These are phyloP conservation scores for Columba guinea DNA, from an alignment of 2,797 vertebrate genomes.

Conservation along the genomic window DNA sequence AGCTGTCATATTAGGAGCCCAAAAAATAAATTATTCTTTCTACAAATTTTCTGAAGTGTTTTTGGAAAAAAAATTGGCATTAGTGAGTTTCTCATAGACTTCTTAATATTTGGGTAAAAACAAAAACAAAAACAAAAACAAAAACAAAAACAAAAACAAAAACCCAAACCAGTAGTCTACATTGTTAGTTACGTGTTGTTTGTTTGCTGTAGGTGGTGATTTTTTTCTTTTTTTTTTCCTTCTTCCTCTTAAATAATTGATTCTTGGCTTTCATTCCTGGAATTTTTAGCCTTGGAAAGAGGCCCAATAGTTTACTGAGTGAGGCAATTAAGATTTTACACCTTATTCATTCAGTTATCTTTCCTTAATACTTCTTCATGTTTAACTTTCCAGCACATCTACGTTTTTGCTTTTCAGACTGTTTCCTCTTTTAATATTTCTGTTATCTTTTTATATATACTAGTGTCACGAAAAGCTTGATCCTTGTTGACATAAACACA, in stretches of 20 bases:
- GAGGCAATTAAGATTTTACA: not conserved
- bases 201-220: too few relatives aligned
- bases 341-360: not conserved
- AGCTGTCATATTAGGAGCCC: rapidly evolving
- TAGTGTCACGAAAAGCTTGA: not conserved
- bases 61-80: not conserved
- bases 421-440: not conserved
- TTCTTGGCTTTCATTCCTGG: not conserved
- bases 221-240: not conserved
- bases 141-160: too few relatives aligned
- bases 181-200: not conserved
- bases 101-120: not conserved
- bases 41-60: not conserved
- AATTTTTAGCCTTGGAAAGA: not conserved
- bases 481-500: not conserved
- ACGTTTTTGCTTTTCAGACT: not conserved
- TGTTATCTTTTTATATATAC: not conserved
- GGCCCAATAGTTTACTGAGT: not conserved
- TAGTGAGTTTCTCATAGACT: not conserved
- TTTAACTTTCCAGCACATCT: not conserved
- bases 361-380: not conserved
- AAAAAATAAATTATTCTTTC: not conserved
- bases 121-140: not conserved
- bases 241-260: not conserved
- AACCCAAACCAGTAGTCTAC: not conserved